phyloP scores from a whole-genome alignment of 2,797 vertebrate genomes.

The Chrysocyon brachyurus region DNA sequence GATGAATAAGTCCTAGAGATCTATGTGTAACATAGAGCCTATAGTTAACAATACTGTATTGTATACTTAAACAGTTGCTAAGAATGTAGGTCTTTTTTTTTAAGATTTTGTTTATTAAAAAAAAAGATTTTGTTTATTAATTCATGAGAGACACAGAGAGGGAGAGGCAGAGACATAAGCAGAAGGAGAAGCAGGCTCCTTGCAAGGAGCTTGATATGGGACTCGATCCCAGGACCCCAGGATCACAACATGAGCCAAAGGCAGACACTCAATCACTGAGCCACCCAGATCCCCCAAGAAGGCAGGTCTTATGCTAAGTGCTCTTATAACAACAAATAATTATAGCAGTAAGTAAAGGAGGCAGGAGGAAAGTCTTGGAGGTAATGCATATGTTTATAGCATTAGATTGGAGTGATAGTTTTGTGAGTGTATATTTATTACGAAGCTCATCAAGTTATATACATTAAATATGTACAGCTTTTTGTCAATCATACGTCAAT shows the following conservation, averaged over 20 bases:
- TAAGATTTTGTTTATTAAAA: too few species aligned
- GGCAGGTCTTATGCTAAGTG: not conserved
- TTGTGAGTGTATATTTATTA: too few species aligned
- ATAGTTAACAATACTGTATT: not conserved
- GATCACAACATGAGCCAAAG: too few species aligned
- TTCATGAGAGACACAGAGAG: too few species aligned
- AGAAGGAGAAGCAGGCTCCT: too few species aligned
- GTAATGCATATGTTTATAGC: not conserved
- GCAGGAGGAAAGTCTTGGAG: not conserved
- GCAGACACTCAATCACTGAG: too few species aligned
- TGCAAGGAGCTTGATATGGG: too few species aligned
- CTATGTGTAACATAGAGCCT: too few species aligned
- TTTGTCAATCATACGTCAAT: not conserved
- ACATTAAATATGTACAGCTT: not conserved
- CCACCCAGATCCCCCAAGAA: too few species aligned
- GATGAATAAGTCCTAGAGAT: not conserved
- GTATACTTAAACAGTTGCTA: not conserved
- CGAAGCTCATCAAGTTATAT: not conserved
- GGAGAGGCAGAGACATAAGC: too few species aligned
- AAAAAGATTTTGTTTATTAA: too few species aligned
- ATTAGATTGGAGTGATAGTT: not conserved
- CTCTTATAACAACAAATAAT: not conserved
- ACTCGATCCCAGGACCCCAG: too few species aligned
- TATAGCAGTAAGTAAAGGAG: not conserved
- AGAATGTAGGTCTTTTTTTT: not conserved